Base-by-base conservation (phyloP, 2,113 vertebrate genomes). In the Rissa tridactyla region DNA sequence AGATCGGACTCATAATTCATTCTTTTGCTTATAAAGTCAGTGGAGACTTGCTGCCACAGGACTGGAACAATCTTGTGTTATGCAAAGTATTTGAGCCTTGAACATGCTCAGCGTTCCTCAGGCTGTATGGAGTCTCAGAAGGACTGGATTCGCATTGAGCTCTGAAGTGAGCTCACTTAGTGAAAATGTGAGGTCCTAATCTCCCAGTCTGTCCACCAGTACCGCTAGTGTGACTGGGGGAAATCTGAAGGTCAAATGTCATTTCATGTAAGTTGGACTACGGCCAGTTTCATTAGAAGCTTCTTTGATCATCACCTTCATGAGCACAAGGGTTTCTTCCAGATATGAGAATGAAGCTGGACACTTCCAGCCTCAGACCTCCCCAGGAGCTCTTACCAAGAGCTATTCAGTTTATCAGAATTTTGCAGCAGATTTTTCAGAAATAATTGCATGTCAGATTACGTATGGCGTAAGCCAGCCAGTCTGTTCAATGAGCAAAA, bases 21-120 rank as follows among this genome's bases (percentile, higher is more conserved):
- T 52, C 5, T 47, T 90, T 57, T 93, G 9, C 40, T 38, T 44
- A 34, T 64, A 16, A n/a, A 26, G 9, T 30, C 32, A 49, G 14
- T 17, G 30, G 13, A 20, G 13, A 29, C 2, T 6, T 75, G 21
- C 25, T 82, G 61, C 36, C 70, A 47, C 27, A 27, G 69, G 25
- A 8, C 16, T 72, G 64, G 44, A 80, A 20, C 40, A 22, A n/a
- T 0, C 6, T 5, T 27, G 9, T 57, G 54, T 22, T 36, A 77
- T 27, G 11, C 44, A 32, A 89, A 77, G 19, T 42, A 16, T 40
- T 77, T 60, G 57, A 72, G 29, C 15, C 20, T 22, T 46, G 76
- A 76, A 15, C 18, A 23, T 0, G 0, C 6, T 52, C 3, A 0
- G 17, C 1, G 4, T 29, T 90, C 49, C 34, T 61, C 7, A 6